Percentiles rank a stretch among this genome's conserved stretches.
Conservation (phyloP, 64 coral and sea anemone species). For the Dendronephthya gigantea region DNA sequence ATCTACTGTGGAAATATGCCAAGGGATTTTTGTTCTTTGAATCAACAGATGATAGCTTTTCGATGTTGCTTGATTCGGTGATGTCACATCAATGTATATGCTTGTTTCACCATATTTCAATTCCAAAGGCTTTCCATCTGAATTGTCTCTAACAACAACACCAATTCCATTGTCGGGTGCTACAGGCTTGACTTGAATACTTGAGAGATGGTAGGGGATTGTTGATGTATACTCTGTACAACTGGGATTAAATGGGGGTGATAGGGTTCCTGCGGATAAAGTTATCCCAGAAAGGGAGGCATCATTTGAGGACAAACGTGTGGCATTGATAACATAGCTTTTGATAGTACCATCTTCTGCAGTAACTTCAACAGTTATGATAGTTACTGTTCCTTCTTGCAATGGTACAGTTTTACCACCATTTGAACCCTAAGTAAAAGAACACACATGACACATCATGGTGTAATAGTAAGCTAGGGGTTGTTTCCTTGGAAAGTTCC, state of each 20-base stretch:
- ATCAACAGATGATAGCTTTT: constrained; percentile 47
- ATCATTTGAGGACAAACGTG: constrained; percentile 60
- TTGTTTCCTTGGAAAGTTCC: too few species aligned
- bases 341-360: constrained; percentile 93
- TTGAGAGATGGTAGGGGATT: constrained; percentile 32
- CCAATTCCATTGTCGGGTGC: constrained; percentile 60
- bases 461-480: too few species aligned
- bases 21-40: constrained; percentile 36
- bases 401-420: constrained; percentile 55
- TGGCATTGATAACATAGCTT: constrained; percentile 65
- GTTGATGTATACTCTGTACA: constrained; percentile 38
- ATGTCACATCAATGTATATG: constrained; percentile 70
- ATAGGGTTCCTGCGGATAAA: constrained; percentile 45
- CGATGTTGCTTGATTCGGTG: constrained; percentile 54
- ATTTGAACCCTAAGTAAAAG: constrained; percentile 51
- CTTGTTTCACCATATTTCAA: constrained; percentile 68
- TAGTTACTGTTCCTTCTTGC: constrained; percentile 68
- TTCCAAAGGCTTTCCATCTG: constrained; percentile 26
- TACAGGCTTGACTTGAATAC: constrained; percentile 43
- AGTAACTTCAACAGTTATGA: constrained; percentile 76
- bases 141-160: constrained; percentile 46
- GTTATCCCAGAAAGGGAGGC: constrained; percentile 51
- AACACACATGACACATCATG: too few species aligned
- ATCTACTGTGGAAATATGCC: constrained; percentile 41
- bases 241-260: constrained; percentile 48